Evolutionary conservation across 2,888 invertebrate genomes (phyloP).

Genomic region (Caenorhabditis afra): DNA sequence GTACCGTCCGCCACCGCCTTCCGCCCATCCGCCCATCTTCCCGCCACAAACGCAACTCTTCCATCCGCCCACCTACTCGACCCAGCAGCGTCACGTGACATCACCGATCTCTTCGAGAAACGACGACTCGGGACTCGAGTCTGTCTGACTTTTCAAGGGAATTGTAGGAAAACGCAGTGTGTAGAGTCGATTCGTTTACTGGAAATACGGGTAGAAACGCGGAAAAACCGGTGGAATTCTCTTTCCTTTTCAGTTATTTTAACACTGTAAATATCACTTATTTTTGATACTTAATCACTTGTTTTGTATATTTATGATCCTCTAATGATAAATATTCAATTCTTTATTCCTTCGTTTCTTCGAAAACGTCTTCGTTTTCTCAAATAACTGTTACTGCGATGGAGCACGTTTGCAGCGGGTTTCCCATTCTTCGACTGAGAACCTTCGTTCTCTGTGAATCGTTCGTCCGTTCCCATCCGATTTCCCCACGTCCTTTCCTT

Average conservation of each 20-base stretch:
- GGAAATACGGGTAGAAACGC: constrained; percentile 27
- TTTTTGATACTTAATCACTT: constrained; percentile 6
- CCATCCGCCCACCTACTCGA: constrained; percentile 60
- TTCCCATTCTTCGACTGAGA: too few species aligned
- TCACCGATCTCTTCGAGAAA: constrained; percentile 55
- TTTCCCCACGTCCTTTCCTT: too few species aligned
- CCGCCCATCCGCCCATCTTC: constrained; percentile 52
- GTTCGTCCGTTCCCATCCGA: too few species aligned
- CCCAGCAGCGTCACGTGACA: constrained; percentile 47
- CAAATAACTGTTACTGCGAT: too few species aligned
- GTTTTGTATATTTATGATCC: not conserved
- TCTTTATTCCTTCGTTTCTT: not conserved
- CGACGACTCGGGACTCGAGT: constrained; percentile 71
- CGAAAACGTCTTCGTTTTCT: not conserved
- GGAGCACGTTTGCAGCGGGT: too few species aligned
- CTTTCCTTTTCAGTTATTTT: constrained; percentile 36
- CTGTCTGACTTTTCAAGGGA: constrained; percentile 49
- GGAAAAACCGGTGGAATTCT: constrained; percentile 29
- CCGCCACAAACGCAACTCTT: constrained; percentile 65
- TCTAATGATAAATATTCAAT: not conserved
- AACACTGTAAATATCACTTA: constrained; percentile 17
- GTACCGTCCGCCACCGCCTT: constrained; percentile 58
- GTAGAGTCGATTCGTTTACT: constrained; percentile 48
- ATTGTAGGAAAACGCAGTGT: constrained; percentile 15
- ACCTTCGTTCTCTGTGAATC: too few species aligned